Evolutionary conservation across 2,888 invertebrate species (phyloP), one percentile per base, ranked within the genome.

Genomic region (Pasiphila rectangulata): DNA sequence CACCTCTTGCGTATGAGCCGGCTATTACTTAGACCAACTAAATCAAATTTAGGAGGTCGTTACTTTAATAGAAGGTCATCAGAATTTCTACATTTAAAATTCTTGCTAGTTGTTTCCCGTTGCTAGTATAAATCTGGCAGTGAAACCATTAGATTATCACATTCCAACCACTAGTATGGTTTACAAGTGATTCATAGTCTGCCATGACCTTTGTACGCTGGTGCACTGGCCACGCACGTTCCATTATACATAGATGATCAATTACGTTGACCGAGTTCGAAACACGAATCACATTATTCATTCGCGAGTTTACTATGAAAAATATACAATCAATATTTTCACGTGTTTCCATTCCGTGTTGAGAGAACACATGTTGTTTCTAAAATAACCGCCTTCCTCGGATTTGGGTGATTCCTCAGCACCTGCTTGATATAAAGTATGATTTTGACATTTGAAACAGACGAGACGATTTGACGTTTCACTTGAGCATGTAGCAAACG

Each of bases 151-250:
- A 29, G 1, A 19, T 9, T 9, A 13, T 38, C 27, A 20, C 32
- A 32, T 30, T 35, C 24, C 27, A 20, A 42, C 30, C 35, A 41
- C 46, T 43, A 35, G 29, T n/a, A 34, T 20, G n/a, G 23, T 42
- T 45, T 23, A 32, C 21, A 46, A 35, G 42, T 55, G 55, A 51
- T 30, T 51, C 52, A 53, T 42, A 10, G 21, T 9, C 23, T 23
- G 19, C 41, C 36, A 4, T 47, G 46, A 47, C 46, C 46, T 47
- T 40, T 9, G 21, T 21, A 34, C 39, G 32, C 38, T 35, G 10
- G 37, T 19, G 41, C 15, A 41, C 36, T 30, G 21, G 16, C 17
- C 9, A 13, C 7, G 6, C 32, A 1, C 21, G 2, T 36, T 25
- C 13, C 12, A 32, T 38, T 15, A 24, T 45, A 12, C n/a, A n/a